Conservation (phyloP, 1,140 invertebrate genomes). For the Xylocopa sonorina region DNA sequence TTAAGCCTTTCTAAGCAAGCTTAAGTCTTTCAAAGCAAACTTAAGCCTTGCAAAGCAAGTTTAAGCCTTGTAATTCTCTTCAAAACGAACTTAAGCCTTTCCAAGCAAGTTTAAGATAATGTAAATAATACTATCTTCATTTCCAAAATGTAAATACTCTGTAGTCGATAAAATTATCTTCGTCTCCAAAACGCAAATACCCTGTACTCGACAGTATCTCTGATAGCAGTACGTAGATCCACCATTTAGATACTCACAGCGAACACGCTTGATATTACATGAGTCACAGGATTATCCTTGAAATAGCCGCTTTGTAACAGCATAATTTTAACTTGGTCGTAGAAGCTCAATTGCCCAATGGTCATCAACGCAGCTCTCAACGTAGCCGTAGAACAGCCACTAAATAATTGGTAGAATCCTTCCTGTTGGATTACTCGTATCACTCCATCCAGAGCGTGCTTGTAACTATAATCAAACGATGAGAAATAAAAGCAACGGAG, state of each 20-base stretch:
- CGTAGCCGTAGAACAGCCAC: conserved; percentile 95
- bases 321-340: conserved; percentile 95
- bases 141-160: neutral
- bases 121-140: too few species aligned
- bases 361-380: conserved; percentile 96
- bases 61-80: too few species aligned
- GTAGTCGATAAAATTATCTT: too few species aligned
- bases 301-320: conserved; percentile 90
- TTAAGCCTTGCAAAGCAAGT: too few species aligned
- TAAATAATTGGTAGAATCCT: conserved; percentile 91
- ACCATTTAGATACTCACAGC: conserved; percentile 87
- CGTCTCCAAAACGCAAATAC: too few species aligned
- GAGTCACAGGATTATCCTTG: conserved; percentile 92
- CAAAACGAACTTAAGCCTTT: too few species aligned
- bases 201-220: too few species aligned
- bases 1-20: too few species aligned
- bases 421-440: conserved; percentile 91
- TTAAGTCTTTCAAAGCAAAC: too few species aligned
- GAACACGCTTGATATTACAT: conserved; percentile 93
- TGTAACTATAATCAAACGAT: conserved; percentile 88
- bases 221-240: too few species aligned
- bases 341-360: conserved; percentile 97
- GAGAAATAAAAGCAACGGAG: conserved; percentile 5
- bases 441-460: conserved; percentile 98
- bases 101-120: too few species aligned